Conservation (phyloP, 2,113 vertebrate genomes). For the Nanger granti region DNA sequence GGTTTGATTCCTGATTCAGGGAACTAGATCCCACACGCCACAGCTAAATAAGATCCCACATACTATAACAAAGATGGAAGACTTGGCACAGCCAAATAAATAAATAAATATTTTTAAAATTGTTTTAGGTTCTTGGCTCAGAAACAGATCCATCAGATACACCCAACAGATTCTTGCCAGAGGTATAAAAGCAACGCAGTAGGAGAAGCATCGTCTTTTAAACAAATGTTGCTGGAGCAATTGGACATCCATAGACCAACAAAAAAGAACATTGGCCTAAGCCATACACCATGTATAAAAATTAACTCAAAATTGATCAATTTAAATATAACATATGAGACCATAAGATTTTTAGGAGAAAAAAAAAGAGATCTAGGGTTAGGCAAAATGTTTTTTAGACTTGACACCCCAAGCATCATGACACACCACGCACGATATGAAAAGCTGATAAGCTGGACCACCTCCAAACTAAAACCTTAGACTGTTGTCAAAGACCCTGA, state of each 20-base stretch:
- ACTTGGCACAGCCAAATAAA: neutral
- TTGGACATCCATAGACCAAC: neutral
- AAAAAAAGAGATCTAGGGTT: neutral
- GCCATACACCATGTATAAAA: neutral
- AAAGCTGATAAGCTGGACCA: neutral
- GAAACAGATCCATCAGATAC: constrained; percentile 36
- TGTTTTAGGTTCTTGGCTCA: constrained; percentile 25
- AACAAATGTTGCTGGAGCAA: neutral
- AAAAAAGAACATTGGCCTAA: neutral
- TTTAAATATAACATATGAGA: neutral
- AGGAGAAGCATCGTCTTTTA: neutral
- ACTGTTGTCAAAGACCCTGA: neutral
- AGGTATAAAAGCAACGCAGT: constrained; percentile 11
- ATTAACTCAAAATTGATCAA: neutral
- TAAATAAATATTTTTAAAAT: neutral
- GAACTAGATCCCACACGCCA: neutral
- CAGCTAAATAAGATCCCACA: neutral
- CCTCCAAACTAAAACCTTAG: neutral
- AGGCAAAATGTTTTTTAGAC: neutral
- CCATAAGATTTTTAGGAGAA: neutral
- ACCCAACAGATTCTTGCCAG: constrained; percentile 2
- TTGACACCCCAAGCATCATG: neutral
- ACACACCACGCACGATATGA: neutral
- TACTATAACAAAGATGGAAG: neutral
- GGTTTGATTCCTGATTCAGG: neutral